Percentiles rank a stretch among this genome's conserved stretches.
Conservation (phyloP, 2,113 vertebrate genomes). For the Ammospiza nelsoni region DNA sequence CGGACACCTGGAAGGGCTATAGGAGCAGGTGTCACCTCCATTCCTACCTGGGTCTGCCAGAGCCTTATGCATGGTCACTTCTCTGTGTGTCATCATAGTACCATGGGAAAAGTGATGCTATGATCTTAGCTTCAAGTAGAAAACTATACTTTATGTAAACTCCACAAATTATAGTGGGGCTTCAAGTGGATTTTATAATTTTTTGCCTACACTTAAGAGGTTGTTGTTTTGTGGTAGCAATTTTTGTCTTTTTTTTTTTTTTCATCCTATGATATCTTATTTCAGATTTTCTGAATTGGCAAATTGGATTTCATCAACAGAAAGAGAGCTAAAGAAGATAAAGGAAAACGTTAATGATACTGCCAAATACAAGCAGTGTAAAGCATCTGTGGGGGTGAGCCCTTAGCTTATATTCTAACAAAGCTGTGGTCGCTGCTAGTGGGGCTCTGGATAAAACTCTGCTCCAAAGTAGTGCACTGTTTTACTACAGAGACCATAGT, state of each 20-base stretch:
- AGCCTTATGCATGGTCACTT: not conserved
- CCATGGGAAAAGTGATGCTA: not conserved
- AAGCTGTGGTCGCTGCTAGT: not conserved
- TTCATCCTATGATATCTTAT: constrained; percentile 6
- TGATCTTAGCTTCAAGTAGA: not conserved
- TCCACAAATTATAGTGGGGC: not conserved
- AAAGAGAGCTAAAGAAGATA: constrained; percentile 79
- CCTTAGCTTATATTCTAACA: not conserved
- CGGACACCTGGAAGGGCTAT: constrained; percentile 91
- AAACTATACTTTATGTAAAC: not conserved
- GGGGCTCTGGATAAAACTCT: not conserved
- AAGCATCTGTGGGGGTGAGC: constrained; percentile 79
- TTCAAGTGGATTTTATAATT: not conserved
- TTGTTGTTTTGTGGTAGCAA: not conserved
- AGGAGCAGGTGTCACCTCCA: constrained; percentile 77
- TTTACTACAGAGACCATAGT: not conserved
- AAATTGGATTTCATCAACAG: constrained; percentile 85
- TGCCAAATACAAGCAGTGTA: constrained; percentile 76
- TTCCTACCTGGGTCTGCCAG: not conserved
- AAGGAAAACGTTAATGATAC: constrained; percentile 72
- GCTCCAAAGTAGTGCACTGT: not conserved
- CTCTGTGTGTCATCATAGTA: not conserved
- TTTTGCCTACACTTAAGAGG: not conserved
- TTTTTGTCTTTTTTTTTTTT: not conserved
- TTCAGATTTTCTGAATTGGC: constrained; percentile 87